phyloP scores from a whole-genome alignment of 1,140 invertebrate genomes.

The Caenorhabditis tropicalis region DNA sequence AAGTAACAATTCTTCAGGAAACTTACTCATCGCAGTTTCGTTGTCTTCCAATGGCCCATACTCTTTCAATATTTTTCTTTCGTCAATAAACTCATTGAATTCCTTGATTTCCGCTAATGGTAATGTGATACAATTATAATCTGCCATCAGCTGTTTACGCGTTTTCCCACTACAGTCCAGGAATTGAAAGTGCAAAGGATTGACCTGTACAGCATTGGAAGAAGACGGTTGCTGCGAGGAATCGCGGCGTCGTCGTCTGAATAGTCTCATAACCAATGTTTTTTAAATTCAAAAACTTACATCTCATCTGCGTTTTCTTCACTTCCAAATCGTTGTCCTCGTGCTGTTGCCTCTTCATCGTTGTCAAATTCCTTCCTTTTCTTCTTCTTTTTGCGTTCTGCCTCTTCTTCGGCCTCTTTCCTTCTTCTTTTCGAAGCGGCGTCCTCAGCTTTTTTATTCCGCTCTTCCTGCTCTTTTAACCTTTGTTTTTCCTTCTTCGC shows the following conservation, averaged over 20 bases:
- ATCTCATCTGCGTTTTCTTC: background rate
- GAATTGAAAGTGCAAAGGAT: background rate
- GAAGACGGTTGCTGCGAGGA: background rate
- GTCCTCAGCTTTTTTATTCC: background rate
- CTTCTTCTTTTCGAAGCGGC: background rate
- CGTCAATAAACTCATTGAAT: background rate
- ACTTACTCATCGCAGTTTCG: background rate
- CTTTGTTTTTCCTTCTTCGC: background rate
- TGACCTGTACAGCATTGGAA: background rate
- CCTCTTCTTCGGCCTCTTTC: background rate
- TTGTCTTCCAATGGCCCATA: background rate
- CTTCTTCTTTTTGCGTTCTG: background rate
- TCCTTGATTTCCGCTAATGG: background rate
- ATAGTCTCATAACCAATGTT: background rate
- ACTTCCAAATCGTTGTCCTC: background rate
- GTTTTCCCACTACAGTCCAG: background rate
- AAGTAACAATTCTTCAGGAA: background rate
- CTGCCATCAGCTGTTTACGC: background rate
- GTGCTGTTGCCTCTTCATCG: background rate
- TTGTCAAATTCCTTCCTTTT: background rate
- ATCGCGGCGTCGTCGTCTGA: background rate
- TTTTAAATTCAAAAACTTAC: background rate
- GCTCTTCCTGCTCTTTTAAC: background rate
- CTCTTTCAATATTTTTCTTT: background rate
- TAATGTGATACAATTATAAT: background rate